Evolutionary conservation across 2,888 invertebrate genomes (phyloP).

Genomic region (Eristalinus sepulchralis): DNA sequence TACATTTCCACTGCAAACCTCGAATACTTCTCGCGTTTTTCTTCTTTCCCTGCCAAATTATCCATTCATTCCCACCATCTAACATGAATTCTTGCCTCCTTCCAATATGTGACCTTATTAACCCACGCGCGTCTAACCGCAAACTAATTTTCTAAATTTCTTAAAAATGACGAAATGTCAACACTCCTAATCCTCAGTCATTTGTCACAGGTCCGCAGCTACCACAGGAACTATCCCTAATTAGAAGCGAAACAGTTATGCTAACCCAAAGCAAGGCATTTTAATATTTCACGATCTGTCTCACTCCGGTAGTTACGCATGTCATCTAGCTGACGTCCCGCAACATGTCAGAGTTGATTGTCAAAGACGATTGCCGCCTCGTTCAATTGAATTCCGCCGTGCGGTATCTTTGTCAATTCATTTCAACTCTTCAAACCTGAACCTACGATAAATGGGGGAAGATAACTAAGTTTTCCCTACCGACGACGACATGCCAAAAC

Average conservation of each 20-base stretch:
- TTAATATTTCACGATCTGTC: not conserved
- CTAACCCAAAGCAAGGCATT: not conserved
- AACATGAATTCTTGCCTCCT: no score
- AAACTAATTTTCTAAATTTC: not conserved
- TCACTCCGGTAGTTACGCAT: not conserved
- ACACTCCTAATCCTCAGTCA: not conserved
- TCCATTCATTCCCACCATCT: no score
- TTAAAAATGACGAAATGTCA: not conserved
- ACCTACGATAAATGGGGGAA: slow-evolving; percentile 25
- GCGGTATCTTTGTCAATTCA: slow-evolving; percentile 4
- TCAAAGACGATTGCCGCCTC: not conserved
- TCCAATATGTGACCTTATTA: not conserved
- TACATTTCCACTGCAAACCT: no score
- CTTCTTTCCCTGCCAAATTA: no score
- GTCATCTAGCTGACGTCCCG: not conserved
- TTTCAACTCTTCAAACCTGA: slow-evolving; percentile 12
- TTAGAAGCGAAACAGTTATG: not conserved
- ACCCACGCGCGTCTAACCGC: not conserved
- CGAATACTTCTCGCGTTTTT: no score
- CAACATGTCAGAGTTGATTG: slow-evolving; percentile 6
- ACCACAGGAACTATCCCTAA: not conserved
- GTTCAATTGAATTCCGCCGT: not conserved
- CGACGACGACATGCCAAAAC: slow-evolving; percentile 20
- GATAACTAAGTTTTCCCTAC: slow-evolving; percentile 5
- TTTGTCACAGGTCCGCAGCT: not conserved